Evolutionary conservation across 2,797 vertebrate species (phyloP).

Genomic region (Oceanodroma leucorhoa): DNA sequence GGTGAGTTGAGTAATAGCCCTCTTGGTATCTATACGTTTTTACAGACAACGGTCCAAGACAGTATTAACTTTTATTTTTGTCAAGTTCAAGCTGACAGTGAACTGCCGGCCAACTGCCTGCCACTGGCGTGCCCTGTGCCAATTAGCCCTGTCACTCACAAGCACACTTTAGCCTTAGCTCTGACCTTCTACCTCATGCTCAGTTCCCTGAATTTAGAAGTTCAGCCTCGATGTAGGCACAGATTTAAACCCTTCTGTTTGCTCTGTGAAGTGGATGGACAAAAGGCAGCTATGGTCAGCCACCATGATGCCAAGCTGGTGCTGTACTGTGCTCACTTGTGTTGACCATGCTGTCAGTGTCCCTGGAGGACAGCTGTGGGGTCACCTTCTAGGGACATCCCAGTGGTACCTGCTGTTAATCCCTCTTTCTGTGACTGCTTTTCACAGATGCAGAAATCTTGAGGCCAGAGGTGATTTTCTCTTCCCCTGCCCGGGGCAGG

Average conservation of each 20-base stretch:
- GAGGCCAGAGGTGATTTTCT: not conserved
- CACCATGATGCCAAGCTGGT: rapidly evolving
- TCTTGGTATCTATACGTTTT: not conserved
- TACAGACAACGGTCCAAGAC: not conserved
- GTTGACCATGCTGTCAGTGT: not conserved
- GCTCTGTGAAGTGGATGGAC: not conserved
- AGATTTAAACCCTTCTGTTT: not conserved
- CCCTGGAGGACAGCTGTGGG: not conserved
- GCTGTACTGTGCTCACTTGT: not conserved
- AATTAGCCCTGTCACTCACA: not conserved
- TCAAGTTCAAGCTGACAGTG: not conserved
- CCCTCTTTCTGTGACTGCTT: not conserved
- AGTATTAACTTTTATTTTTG: not conserved
- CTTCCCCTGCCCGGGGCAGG: not conserved
- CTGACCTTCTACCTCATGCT: not conserved
- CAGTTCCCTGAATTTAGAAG: not conserved
- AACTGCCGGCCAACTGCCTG: not conserved
- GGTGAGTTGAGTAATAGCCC: not conserved
- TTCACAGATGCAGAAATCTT: not conserved
- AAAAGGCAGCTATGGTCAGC: not conserved
- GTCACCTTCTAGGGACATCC: not conserved
- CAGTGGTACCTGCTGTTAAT: not conserved
- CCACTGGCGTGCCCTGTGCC: not conserved
- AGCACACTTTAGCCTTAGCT: not conserved
- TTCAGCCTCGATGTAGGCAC: not conserved